phyloP scores from a whole-genome alignment of 2,888 invertebrate genomes.

The Hypena proboscidalis region DNA sequence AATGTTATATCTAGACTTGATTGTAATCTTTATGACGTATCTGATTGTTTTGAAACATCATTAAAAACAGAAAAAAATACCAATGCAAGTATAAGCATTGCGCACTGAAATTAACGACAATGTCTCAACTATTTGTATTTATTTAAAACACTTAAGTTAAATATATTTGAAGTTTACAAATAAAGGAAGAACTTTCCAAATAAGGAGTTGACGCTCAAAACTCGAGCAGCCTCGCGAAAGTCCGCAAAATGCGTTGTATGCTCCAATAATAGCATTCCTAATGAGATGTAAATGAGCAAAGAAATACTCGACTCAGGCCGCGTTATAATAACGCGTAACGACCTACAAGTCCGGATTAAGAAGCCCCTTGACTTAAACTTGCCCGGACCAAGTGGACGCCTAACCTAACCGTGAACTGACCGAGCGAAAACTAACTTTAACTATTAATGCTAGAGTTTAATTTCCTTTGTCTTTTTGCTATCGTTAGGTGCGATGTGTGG shows the following conservation, averaged over 20 bases:
- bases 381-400: constrained; percentile 67
- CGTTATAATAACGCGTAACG: constrained; percentile 86
- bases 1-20: too few species aligned
- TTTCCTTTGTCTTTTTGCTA: constrained; percentile 38
- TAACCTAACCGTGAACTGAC: constrained; percentile 44
- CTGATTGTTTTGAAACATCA: too few species aligned
- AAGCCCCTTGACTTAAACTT: constrained; percentile 85
- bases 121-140: too few species aligned
- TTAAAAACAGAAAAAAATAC: too few species aligned
- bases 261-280: constrained; percentile 81
- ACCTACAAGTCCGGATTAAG: constrained; percentile 86
- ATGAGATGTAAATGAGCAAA: constrained; percentile 86
- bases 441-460: constrained; percentile 41
- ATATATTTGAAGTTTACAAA: too few species aligned
- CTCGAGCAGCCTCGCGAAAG: constrained; percentile 41
- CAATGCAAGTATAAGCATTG: too few species aligned
- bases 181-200: too few species aligned
- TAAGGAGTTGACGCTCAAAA: constrained; percentile 44
- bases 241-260: constrained; percentile 59
- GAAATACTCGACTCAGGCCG: constrained; percentile 78
- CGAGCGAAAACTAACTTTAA: constrained; percentile 50
- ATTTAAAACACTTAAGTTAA: too few species aligned
- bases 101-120: too few species aligned
- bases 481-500: constrained; percentile 73
- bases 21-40: too few species aligned